Conservation (phyloP, 2,113 vertebrate genomes). For the Datnioides undecimradiatus region DNA sequence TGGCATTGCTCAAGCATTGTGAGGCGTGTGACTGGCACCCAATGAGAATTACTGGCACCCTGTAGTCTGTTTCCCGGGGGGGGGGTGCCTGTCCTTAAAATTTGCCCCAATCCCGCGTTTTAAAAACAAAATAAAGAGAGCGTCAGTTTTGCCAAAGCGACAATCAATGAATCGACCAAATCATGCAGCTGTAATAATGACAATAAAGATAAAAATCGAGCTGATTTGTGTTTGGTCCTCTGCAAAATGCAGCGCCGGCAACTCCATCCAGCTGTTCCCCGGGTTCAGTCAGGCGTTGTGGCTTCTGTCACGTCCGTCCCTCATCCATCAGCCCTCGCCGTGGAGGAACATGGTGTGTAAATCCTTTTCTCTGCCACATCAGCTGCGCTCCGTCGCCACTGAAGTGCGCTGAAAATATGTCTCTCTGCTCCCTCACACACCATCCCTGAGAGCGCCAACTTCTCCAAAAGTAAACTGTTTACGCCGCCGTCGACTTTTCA, state of each 20-base stretch:
- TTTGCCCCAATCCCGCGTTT: not conserved
- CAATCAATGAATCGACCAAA: conserved; percentile 16
- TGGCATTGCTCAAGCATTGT: not conserved
- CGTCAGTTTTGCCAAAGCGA: conserved; percentile 2
- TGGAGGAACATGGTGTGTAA: conserved; percentile 39
- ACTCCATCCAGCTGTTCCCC: conserved; percentile 33
- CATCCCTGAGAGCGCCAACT: conserved; percentile 50
- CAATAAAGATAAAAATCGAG: not conserved
- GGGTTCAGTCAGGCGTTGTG: conserved; percentile 30
- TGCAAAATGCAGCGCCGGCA: conserved; percentile 25
- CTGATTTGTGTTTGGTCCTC: conserved; percentile 12
- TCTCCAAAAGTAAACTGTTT: conserved; percentile 58
- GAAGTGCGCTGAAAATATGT: conserved; percentile 18
- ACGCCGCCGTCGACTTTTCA: conserved; percentile 15
- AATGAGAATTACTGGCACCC: conserved; percentile 6
- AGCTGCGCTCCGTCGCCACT: conserved; percentile 46
- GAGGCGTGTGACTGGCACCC: conserved; percentile 10
- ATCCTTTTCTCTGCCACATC: conserved; percentile 57
- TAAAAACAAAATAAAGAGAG: not conserved
- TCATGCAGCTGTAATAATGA: not conserved
- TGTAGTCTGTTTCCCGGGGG: conserved; percentile 3
- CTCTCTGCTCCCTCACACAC: not conserved
- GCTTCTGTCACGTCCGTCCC: conserved; percentile 52
- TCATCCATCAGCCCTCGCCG: conserved; percentile 58
- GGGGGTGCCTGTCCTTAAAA: not conserved